Evolutionary conservation across 2,113 vertebrate species (phyloP), one percentile per base, ranked within the genome.

Genomic region (Girardinichthys multiradiatus): DNA sequence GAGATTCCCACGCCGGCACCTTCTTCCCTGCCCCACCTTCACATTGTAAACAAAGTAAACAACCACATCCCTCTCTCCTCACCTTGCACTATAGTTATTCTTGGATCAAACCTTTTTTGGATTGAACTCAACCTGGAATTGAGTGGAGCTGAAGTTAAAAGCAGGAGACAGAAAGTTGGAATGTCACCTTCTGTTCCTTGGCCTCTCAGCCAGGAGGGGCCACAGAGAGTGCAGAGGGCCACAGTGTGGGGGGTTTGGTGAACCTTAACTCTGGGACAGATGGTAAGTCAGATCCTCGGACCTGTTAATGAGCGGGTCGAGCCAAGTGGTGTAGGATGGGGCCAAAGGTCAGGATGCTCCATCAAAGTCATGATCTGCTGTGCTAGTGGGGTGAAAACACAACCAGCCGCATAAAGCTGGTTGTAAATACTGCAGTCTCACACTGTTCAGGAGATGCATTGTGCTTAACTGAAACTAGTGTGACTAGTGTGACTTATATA

Each of bases 111-210:
- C 70, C 66, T 57, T 71, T 71, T 66, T 86, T 72, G 59, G 74
- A 88, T 76, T 74, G 74, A 74, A 67, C 57, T 61, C 15, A 66
- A 80, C 64, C 64, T n/a, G 63, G 69, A 84, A 75, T 45, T 58
- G 48, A 77, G n/a, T 45, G n/a, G 70, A 81, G 81, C 30, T 65
- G 54, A 66, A 82, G 72, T 48, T 61, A 42, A 60, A 48, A 30
- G 63, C 37, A 29, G 33, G 57, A 76, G 60, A 54, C 42, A 35
- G 64, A 75, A 81, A 91, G 84, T 84, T 85, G 82, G 82, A 90
- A 90, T 90, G 91, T 91, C 89, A 92, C 91, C 89, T 90, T 90
- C 85, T 75, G 89, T 64, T 85, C 57, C 71, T 76, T 77, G 86
- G 71, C 89, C 42, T 45, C 70, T 76, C 64, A 1, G 64, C 68